These are phyloP conservation scores for Aplochiton taeniatus DNA, from an alignment of 2,797 vertebrate genomes.

Conservation along the genomic window DNA sequence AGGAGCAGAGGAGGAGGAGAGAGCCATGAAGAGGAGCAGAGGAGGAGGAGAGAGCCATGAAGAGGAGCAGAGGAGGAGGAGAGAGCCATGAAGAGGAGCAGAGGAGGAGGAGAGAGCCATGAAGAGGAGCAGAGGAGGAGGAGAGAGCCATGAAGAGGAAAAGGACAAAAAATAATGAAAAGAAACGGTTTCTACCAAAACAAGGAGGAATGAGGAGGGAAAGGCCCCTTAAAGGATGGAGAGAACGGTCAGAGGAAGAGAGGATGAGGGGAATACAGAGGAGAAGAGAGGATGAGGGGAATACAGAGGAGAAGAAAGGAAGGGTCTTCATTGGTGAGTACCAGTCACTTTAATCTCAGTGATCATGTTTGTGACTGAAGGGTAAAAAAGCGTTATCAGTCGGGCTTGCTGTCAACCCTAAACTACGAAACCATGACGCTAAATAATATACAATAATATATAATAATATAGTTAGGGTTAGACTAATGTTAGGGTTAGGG, in stretches of 20 bases:
- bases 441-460: no score
- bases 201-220: slow-evolving; percentile 4
- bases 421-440: no score
- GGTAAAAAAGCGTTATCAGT: no score
- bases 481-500: no score
- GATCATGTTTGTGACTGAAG: no score
- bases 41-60: neutral
- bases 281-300: neutral
- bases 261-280: neutral
- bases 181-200: slow-evolving; percentile 9
- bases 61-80: neutral
- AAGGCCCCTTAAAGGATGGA: no score
- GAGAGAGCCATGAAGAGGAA: slow-evolving; percentile 20
- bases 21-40: neutral
- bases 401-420: no score
- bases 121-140: neutral
- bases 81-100: neutral
- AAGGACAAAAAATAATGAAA: slow-evolving; percentile 13
- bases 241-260: no score
- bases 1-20: slow-evolving; percentile 2
- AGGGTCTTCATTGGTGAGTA: neutral
- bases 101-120: slow-evolving; percentile 7
- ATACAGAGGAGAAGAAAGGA: neutral
- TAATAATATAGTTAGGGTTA: no score
- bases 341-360: neutral